Conservation (phyloP, 2,113 vertebrate genomes). For the Romanogobio albipinnatus region DNA sequence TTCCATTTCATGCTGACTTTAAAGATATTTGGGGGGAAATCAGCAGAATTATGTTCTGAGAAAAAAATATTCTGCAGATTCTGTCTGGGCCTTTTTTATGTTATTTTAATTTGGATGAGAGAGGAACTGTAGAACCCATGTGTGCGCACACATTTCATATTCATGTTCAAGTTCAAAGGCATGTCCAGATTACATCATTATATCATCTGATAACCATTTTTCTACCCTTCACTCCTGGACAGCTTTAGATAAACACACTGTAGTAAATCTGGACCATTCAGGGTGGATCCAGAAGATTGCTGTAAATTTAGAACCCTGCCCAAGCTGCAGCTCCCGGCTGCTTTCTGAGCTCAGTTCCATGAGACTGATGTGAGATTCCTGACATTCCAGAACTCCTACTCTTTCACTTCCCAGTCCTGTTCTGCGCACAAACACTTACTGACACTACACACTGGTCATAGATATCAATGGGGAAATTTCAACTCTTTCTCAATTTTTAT, state of each 20-base stretch:
- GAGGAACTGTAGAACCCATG: neutral
- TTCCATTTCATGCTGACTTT: neutral
- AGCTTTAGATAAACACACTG: neutral
- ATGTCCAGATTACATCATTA: neutral
- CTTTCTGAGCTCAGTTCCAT: neutral
- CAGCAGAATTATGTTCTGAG: too few relatives aligned
- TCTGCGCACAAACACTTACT: neutral
- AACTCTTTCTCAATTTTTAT: constrained; percentile 25
- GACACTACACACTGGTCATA: neutral
- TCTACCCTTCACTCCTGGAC: neutral
- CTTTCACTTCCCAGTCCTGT: constrained; percentile 8
- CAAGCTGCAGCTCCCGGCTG: neutral
- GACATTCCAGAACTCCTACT: constrained; percentile 40
- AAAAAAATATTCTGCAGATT: too few relatives aligned
- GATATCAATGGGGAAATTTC: neutral
- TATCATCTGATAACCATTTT: neutral
- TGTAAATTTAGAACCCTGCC: constrained; percentile 14
- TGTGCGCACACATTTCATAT: neutral
- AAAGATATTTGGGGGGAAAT: neutral
- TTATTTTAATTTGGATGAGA: neutral
- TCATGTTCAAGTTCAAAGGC: constrained; percentile 10
- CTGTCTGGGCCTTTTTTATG: neutral
- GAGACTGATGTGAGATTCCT: constrained; percentile 20
- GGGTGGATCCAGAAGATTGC: neutral
- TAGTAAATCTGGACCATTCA: constrained; percentile 14